A percentile compares a stretch with the other conserved stretches of the same genome.
phyloP scores from a whole-genome alignment of 1,140 invertebrate species.

The Drosophila lini region DNA sequence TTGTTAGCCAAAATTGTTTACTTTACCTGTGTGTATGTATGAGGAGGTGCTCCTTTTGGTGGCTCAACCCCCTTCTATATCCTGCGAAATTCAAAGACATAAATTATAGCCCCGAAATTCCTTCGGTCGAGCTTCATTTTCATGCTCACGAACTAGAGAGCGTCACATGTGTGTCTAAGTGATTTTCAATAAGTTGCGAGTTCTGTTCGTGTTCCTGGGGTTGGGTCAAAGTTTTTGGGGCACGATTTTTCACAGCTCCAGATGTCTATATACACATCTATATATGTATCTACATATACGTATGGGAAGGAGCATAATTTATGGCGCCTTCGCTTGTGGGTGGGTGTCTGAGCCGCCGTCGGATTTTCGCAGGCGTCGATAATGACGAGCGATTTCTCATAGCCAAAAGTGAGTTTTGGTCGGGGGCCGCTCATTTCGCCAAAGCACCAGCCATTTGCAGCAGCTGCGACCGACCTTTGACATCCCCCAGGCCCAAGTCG shows the following conservation, averaged over 20 bases:
- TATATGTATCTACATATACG: constrained; percentile 46
- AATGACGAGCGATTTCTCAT: constrained; percentile 82
- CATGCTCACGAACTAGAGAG: constrained; percentile 59
- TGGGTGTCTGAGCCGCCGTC: constrained; percentile 42
- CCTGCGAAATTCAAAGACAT: constrained; percentile 17
- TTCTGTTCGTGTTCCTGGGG: constrained; percentile 33
- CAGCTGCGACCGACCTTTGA: constrained; percentile 82
- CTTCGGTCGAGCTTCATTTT: constrained; percentile 36
- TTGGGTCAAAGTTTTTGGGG: constrained; percentile 78
- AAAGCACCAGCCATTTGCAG: constrained; percentile 81
- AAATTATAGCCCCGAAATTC: constrained; percentile 40
- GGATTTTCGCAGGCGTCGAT: constrained; percentile 79
- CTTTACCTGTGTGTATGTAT: background rate
- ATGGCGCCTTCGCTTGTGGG: constrained; percentile 57
- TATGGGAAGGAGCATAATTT: constrained; percentile 71
- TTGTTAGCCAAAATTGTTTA: constrained; percentile 27
- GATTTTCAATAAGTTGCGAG: constrained; percentile 78
- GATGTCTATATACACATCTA: constrained; percentile 67
- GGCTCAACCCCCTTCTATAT: background rate
- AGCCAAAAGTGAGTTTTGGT: constrained; percentile 41
- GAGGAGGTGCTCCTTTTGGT: background rate
- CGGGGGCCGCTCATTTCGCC: constrained; percentile 65
- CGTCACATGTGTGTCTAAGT: constrained; percentile 82
- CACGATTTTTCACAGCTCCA: constrained; percentile 80
- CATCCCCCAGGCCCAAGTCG: constrained; percentile 66